Percentiles rank a stretch among this genome's conserved stretches.
phyloP scores from a whole-genome alignment of 2,113 vertebrate species.

The Cromileptes altivelis region DNA sequence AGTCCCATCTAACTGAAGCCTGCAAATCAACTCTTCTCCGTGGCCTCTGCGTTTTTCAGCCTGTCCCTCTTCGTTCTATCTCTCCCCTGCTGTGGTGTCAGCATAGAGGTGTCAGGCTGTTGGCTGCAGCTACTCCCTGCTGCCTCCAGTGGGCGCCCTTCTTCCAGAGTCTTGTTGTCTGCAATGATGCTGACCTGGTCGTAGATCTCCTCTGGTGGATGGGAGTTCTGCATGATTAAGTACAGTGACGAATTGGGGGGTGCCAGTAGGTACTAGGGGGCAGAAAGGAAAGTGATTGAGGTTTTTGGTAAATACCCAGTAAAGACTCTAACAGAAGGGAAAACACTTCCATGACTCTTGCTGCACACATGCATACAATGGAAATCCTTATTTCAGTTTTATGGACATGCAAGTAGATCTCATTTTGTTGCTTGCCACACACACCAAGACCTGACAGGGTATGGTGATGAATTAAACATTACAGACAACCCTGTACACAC shows the following conservation, averaged over 20 bases:
- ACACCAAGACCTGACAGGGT: background rate
- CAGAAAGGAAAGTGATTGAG: background rate
- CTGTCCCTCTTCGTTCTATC: background rate
- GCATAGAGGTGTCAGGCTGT: background rate
- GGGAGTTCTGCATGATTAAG: slow-evolving; percentile 51
- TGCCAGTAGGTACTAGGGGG: slow-evolving; percentile 62
- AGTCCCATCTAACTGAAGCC: background rate
- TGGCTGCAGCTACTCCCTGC: background rate
- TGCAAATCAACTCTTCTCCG: background rate
- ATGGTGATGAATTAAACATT: background rate
- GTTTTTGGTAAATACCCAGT: background rate
- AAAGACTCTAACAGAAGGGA: background rate
- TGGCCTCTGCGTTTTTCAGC: background rate
- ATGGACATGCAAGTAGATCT: background rate
- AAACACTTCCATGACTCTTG: background rate
- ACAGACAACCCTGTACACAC: background rate
- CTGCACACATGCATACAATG: background rate
- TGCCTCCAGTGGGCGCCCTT: background rate
- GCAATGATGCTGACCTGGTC: slow-evolving; percentile 63
- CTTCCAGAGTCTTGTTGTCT: background rate
- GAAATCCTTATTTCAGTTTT: background rate
- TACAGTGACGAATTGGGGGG: slow-evolving; percentile 27
- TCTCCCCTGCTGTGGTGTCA: background rate
- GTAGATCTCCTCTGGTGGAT: slow-evolving; percentile 62
- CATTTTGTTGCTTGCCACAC: background rate